phyloP scores from a whole-genome alignment of 1,140 invertebrate genomes.

The Bombus confusus region DNA sequence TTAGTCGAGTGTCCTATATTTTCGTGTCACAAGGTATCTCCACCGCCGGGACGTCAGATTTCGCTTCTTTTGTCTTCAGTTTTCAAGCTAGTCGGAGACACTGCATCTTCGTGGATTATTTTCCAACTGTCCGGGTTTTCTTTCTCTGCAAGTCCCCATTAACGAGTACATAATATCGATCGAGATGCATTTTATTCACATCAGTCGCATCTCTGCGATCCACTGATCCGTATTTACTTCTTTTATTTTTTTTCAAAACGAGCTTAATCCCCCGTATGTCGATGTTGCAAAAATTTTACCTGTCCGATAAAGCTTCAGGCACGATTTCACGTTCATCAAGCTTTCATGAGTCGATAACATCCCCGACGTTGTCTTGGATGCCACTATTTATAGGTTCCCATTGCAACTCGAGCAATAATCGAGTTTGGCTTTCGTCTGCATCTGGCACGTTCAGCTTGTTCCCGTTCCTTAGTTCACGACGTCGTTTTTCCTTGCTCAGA shows the following conservation, averaged over 20 bases:
- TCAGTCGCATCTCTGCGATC: not conserved
- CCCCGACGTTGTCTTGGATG: slow-evolving; percentile 1
- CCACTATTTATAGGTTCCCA: slow-evolving; percentile 51
- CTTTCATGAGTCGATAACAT: slow-evolving; percentile 27
- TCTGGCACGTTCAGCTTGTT: slow-evolving; percentile 21
- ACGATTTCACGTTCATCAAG: not conserved
- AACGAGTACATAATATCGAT: not conserved
- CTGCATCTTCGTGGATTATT: not conserved
- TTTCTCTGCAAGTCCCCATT: not conserved
- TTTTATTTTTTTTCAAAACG: not conserved
- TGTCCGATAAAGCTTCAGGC: not conserved
- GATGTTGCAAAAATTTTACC: not conserved
- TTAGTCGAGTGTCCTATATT: not conserved
- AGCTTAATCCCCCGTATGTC: not conserved
- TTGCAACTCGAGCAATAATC: slow-evolving; percentile 41
- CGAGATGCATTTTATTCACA: not conserved
- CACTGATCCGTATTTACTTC: slow-evolving; percentile 2
- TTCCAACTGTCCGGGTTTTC: not conserved
- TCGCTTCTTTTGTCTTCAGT: not conserved
- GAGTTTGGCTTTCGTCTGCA: slow-evolving; percentile 44
- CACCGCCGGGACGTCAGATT: not conserved
- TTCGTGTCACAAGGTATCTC: not conserved
- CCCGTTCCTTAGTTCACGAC: not conserved
- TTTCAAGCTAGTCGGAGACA: not conserved
- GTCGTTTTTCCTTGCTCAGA: slow-evolving; percentile 3